Conservation (phyloP, 2,888 invertebrate species). For the Amorpha juglandis region DNA sequence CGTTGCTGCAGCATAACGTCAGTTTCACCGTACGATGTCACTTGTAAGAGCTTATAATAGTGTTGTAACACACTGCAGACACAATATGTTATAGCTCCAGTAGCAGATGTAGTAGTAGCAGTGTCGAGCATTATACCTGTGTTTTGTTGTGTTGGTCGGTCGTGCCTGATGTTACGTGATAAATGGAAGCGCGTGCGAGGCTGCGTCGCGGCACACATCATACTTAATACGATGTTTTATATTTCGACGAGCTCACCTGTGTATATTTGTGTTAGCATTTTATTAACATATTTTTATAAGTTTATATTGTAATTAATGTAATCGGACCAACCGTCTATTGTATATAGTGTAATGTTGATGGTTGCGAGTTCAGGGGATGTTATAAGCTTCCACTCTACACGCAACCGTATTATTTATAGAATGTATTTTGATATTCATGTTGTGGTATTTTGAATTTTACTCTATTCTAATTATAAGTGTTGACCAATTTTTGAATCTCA, state of each 20-base stretch:
- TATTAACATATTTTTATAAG: slow-evolving; percentile 57
- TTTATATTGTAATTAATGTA: slow-evolving; percentile 52
- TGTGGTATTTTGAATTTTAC: slow-evolving; percentile 37
- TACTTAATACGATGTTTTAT: not conserved
- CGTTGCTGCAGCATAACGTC: too few relatives aligned
- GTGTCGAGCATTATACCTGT: too few relatives aligned
- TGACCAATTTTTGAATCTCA: slow-evolving; percentile 58
- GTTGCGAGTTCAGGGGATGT: not conserved
- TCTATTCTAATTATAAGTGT: slow-evolving; percentile 31
- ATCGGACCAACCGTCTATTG: slow-evolving; percentile 48
- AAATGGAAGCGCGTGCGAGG: not conserved
- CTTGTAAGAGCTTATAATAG: too few relatives aligned
- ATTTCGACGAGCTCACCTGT: slow-evolving; percentile 37
- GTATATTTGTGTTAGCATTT: slow-evolving; percentile 49
- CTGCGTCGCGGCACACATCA: not conserved
- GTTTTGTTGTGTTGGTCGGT: too few relatives aligned
- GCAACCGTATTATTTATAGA: slow-evolving; percentile 34
- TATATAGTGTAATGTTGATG: slow-evolving; percentile 43
- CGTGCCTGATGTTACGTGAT: too few relatives aligned
- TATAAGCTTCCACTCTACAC: not conserved
- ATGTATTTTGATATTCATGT: slow-evolving; percentile 41
- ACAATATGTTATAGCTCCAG: too few relatives aligned
- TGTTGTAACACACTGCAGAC: too few relatives aligned
- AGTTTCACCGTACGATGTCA: too few relatives aligned
- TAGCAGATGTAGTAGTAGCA: too few relatives aligned